Evolutionary conservation across 2,888 invertebrate species (phyloP), one percentile per base, ranked within the genome.

Genomic region (Epistrophe eligans): DNA sequence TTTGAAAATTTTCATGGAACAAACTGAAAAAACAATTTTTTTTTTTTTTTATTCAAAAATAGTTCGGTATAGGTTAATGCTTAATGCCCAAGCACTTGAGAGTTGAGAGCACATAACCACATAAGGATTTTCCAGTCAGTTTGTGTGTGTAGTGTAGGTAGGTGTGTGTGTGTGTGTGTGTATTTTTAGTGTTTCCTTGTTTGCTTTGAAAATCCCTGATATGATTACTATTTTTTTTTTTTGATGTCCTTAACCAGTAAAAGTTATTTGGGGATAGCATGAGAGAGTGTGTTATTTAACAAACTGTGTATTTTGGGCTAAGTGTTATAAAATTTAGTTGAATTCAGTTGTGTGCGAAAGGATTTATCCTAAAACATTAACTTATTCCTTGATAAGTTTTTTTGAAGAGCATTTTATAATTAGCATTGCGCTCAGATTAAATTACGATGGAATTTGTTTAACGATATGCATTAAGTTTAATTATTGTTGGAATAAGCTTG

Each of bases 1-100:
- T 83, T 83, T 73, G 48, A 24, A 43, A 62, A 80, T 38, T 70
- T 74, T 74, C 19, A 19, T 64, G 9, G 15, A 48, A 19, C 32
- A 11, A 50, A 24, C 48, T 4, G 19, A 48, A 50, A 67, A 48
- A 48, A 28, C n/a, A 48, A n/a, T 64, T 35, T 28, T 32, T 55
- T 28, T 64, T 77, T 58, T 57, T 40, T 24, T 24, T 3, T 17
- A 3, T 17, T 19, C 4, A 8, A 43, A 48, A 66, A 45, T 62
- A 50, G 71, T 74, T 73, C 15, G 79, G 52, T 60, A 24, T 24
- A 55, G 72, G 70, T 62, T 79, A 73, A 79, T 70, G 70, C 43
- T 40, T 67, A 67, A 35, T 67, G n/a, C 67, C 52, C 48, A 40
- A 38, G 64, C 35, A 66, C 67, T 79, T 74, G 45, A 74, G 45